Percentiles rank a stretch among this genome's conserved stretches.
Evolutionary conservation across 2,797 vertebrate genomes (phyloP).

Genomic region (Podarcis lilfordi): DNA sequence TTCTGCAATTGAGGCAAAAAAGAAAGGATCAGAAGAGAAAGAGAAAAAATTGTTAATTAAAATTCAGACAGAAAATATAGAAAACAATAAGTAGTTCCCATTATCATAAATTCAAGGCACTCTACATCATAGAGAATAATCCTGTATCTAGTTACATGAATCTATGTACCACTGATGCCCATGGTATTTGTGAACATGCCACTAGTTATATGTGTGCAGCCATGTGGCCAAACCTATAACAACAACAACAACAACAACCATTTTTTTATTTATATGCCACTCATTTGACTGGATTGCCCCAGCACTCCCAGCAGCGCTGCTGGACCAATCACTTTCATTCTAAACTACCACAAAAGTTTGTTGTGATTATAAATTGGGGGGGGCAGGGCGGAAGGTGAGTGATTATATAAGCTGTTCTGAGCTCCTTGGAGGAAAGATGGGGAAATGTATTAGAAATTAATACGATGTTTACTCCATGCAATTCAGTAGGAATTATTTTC

Average conservation of each 20-base stretch:
- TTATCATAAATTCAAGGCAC: not conserved
- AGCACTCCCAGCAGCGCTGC: too few species aligned
- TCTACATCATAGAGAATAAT: not conserved
- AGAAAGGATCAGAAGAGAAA: slow-evolving; percentile 12
- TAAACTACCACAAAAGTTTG: not conserved
- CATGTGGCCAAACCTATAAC: not conserved
- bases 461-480: not conserved
- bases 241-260: too few species aligned
- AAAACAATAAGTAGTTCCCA: not conserved
- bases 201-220: not conserved
- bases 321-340: not conserved
- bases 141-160: not conserved
- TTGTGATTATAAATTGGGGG: not conserved
- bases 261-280: too few species aligned
- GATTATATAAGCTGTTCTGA: not conserved
- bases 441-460: not conserved
- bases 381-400: not conserved
- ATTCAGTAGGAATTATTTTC: not conserved
- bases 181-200: not conserved
- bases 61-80: not conserved
- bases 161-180: not conserved
- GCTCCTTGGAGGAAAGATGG: not conserved
- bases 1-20: slow-evolving; percentile 76
- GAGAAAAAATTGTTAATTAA: not conserved
- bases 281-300: too few species aligned